Base-by-base conservation (phyloP, 2,888 invertebrate species). In the Synergus itoensis region DNA sequence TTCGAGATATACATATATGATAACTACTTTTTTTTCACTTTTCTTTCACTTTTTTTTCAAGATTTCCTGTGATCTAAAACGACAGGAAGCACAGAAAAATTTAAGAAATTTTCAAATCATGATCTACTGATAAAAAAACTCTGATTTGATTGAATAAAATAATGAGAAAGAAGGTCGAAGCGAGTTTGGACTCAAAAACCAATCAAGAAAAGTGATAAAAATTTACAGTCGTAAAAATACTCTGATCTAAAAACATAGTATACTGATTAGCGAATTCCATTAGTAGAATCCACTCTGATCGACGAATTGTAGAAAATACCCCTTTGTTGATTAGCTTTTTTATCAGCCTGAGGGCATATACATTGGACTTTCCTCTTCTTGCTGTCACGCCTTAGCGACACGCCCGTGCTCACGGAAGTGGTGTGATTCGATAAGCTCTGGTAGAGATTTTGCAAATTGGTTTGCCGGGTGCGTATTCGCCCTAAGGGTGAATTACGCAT, bases 371-470 rank as follows among this genome's bases (percentile, higher is more conserved):
- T 73, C 53, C 43, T 60, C 43, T 73, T 78, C 40, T 76, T 60
- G 57, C 21, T 45, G 48, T 62, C 76, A 62, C 65, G 77, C 77
- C 77, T 62, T 64, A 43, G 64, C 79, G 79, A 79, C 83, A 77
- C 78, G 79, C 79, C 78, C 78, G 81, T 73, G 53, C 36, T 53
- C 53, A 53, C 48, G 73, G 53, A 73, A 73, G 73, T 53, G 53
- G 36, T 73, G 73, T 81, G 85, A 85, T 85, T 86, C 87, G 87
- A 88, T 88, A 86, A 86, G 83, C 79, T 82, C 79, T 82, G 83
- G 82, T 85, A 79, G 84, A 87, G 88, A 87, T 89, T 89, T 84
- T 83, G 84, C 79, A 87, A 87, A 88, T 86, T 86, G 86, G 83
- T 84, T 85, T 77, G 80, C 77, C 77, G 79, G 82, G 64, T 48